Evolutionary conservation across 1,140 invertebrate genomes (phyloP), one percentile per base, ranked within the genome.

Genomic region (Listronotus bonariensis): DNA sequence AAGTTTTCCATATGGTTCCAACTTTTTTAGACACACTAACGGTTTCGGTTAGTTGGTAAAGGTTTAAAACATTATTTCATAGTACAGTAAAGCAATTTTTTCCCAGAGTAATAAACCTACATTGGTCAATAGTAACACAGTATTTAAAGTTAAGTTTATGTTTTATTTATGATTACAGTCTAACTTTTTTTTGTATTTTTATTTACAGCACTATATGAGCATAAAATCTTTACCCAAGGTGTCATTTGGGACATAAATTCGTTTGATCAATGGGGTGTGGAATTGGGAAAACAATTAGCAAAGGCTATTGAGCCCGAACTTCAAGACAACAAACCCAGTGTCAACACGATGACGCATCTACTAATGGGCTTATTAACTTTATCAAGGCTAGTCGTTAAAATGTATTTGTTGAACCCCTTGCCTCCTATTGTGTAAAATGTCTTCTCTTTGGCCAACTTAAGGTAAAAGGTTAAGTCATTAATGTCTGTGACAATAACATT

Each of bases 181-280:
- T 46, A 10, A 17, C 9, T n/a, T 38, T 51, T 54, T 15, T 63
- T 70, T 79, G 75, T 76, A 5, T 72, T 87, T 87, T 8, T 36
- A 36, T 12, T 36, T 36, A 32, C 80, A 95, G 93, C 92, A 17
- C 87, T 95, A 78, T 99, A 99, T 79, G 97, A 99, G 80, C 95
- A 98, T 78, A 99, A 99, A 81, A 99, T 99, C 71, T 99, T 99
- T 82, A 89, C 91, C 2, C 97, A 99, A 82, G 97, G 97, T 59
- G 87, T 97, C 12, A 95, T 99, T 72, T 99, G 98, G 98, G 92
- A 98, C 79, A 98, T 99, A 74, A 99, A 99, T 80, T 99, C 97
- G 0, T 99, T 92, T 81, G 98, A 99, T 83, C 98, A 99, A 80
- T 99, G 97, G 96, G 98, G 97, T 46, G 97, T 99, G 62, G 98